Base-by-base conservation (phyloP, 2,888 invertebrate species). In the Onchidella celtica region DNA sequence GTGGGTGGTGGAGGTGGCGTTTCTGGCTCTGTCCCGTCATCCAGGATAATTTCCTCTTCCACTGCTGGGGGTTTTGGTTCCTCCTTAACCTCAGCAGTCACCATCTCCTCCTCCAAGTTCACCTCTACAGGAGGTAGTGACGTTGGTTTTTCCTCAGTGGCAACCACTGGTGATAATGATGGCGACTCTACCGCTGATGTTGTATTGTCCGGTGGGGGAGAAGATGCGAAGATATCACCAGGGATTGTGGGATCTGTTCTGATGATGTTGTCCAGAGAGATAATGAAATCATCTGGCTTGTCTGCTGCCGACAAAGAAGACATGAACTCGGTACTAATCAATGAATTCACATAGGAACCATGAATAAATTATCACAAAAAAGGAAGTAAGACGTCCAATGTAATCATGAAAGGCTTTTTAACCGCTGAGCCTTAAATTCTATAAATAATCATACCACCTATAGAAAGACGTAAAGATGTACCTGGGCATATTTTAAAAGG, bases 201-300 rank as follows among this genome's bases (percentile, higher is more conserved):
- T 1, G n/a, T 63, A 27, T 17, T 14, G 9, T 32, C 47, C 0
- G 21, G 70, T 14, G 78, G 69, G 32, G 78, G 40, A 36, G 78
- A 47, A 24, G 78, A 61, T 9, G 59, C 34, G 24, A 79, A 79
- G 47, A 79, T 72, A 9, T 79, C 59, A 55, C 32, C 21, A 21
- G 79, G 79, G 27, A 79, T 11, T 2, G 34, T 80, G 34, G 79
- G 73, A n/a, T 73, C 79, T 21, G 36, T 65, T 55, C 59, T 80
- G 61, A 81, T 81, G 75, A 81, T 68, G 47, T 81, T 81, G 38
- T 81, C 81, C 40, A 81, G 27, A 11, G 81, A 81, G 3, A 81
- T 47, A 47, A 81, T 69, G 24, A 81, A 68, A 68, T 81, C 81
- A 55, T 75, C 81, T 32, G 81, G 81, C n/a, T 68, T 57, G 32